A percentile compares a stretch with the other conserved stretches of the same genome.
Evolutionary conservation across 2,113 vertebrate genomes (phyloP).

Genomic region (Mastomys natalensis): DNA sequence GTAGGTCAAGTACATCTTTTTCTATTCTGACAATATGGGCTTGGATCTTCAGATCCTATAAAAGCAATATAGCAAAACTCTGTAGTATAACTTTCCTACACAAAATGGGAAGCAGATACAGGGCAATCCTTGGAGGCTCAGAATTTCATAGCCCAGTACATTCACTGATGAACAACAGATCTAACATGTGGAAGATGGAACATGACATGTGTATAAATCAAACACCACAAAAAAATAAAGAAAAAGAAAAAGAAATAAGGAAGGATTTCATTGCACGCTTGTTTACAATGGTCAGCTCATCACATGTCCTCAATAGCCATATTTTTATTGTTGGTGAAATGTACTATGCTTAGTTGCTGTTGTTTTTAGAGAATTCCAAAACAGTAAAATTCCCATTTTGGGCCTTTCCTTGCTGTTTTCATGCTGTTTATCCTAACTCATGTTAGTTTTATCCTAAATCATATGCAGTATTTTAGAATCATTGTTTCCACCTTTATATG

Average conservation of each 20-base stretch:
- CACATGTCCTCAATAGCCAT: not conserved
- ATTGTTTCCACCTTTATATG: not conserved
- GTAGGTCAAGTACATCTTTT: not conserved
- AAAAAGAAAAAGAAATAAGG: not conserved
- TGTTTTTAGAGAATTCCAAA: not conserved
- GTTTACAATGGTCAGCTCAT: accelerated
- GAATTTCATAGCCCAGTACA: not conserved
- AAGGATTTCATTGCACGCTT: not conserved
- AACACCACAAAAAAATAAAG: too few relatives aligned
- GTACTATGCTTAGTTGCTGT: not conserved
- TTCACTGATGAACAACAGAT: too few relatives aligned
- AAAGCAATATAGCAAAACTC: not conserved
- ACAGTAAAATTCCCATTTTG: not conserved
- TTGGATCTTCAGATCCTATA: not conserved
- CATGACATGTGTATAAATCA: not conserved
- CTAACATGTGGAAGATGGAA: too few relatives aligned
- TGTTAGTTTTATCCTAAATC: not conserved
- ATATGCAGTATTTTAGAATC: not conserved
- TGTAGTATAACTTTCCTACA: too few relatives aligned
- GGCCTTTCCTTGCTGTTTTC: not conserved
- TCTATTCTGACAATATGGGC: not conserved
- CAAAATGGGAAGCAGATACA: too few relatives aligned
- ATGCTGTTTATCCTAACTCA: not conserved
- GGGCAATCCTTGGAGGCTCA: accelerated
- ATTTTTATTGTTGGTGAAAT: not conserved